Base-by-base conservation (phyloP, 2,888 invertebrate species). In the Tridacna crocea region DNA sequence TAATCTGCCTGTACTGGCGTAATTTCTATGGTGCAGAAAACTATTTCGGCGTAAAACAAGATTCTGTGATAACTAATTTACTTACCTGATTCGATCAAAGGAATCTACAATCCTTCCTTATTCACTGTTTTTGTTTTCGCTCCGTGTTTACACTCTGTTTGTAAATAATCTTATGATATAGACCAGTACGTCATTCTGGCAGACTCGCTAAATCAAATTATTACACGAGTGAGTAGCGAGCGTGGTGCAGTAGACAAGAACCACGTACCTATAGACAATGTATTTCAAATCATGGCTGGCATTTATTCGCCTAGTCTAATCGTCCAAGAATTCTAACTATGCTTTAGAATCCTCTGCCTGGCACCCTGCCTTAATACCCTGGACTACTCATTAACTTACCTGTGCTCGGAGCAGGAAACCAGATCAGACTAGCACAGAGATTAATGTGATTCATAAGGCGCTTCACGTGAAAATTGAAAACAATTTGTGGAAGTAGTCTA, bases 271-370 rank as follows among this genome's bases (percentile, higher is more conserved):
- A 61, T 61, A 61, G 24, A 61, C 61, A 61, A 61, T 61, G 61
- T 61, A 61, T 61, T 70, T 51, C 70, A 70, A 70, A 80, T 75
- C 80, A 72, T 65, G 60, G 27, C 63, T 66, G 72, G 75, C 72
- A 51, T 70, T 58, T 72, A 72, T 72, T 36, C 36, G 51, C 36
- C 36, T 72, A 68, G 75, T 76, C 63, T 65, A 75, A 78, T 73
- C 82, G n/a, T 70, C 68, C 68, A 58, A 75, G 76, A 72, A 80
- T 80, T 76, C 80, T 22, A 76, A 65, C 63, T 65, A 80, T 80
- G 63, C 72, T 26, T 26, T 6, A 66, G 46, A 36, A 66, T 66
- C 66, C n/a, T 66, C 46, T 27, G n/a, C 47, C 36, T 66, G 66
- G 66, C 66, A 66, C 66, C 66, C 66, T 2, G 66, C 46, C 46